Evolutionary conservation across 2,797 vertebrate genomes (phyloP).

Genomic region (Sternotherus odoratus): DNA sequence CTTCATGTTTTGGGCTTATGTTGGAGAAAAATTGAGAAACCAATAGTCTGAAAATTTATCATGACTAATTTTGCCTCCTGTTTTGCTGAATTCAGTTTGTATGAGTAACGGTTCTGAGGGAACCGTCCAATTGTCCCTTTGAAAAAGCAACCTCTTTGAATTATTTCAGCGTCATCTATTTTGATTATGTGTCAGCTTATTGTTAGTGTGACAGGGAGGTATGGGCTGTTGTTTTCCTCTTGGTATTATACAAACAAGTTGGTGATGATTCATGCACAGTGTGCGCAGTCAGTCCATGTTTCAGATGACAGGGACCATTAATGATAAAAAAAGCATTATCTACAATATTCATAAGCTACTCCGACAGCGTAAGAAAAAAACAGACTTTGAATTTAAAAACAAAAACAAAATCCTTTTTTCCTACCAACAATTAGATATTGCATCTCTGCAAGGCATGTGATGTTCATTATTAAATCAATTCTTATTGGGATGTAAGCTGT

Average conservation of each 20-base stretch:
- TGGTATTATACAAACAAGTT: conserved; percentile 78
- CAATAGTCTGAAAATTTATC: conserved; percentile 45
- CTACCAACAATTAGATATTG: not conserved
- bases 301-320: conserved; percentile 51
- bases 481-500: not conserved
- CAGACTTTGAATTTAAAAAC: not conserved
- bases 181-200: conserved; percentile 78
- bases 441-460: conserved; percentile 20
- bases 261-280: conserved; percentile 76
- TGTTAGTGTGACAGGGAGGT: conserved; percentile 70
- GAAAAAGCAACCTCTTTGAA: conserved; percentile 66
- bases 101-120: conserved; percentile 57
- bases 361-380: conserved; percentile 5
- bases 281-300: not conserved
- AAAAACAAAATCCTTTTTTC: conserved; percentile 16
- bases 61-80: conserved; percentile 44
- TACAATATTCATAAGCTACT: conserved; percentile 13
- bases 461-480: conserved; percentile 22
- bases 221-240: conserved; percentile 75
- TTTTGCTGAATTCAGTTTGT: conserved; percentile 57
- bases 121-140: conserved; percentile 48
- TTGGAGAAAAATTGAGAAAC: conserved; percentile 33
- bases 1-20: conserved; percentile 14
- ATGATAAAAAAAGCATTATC: conserved; percentile 58
- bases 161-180: conserved; percentile 71